Conservation (phyloP, 1,140 invertebrate genomes). For the Heliconius himera region DNA sequence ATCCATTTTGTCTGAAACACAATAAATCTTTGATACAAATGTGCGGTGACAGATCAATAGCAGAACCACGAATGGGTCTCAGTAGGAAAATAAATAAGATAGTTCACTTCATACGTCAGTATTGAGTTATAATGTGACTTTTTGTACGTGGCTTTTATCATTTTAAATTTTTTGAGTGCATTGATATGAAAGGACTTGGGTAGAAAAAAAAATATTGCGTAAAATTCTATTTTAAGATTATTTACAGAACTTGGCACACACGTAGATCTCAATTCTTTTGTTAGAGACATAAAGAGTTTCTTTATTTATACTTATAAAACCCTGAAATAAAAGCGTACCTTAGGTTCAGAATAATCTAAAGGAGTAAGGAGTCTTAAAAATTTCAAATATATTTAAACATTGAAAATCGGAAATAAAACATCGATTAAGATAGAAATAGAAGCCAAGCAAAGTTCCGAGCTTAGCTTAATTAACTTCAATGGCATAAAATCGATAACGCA, state of each 20-base stretch:
- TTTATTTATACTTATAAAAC: too few relatives aligned
- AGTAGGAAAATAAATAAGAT: conserved; percentile 54
- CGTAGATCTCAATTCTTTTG: too few relatives aligned
- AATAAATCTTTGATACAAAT: conserved; percentile 53
- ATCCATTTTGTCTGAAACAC: conserved; percentile 47
- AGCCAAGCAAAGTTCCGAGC: conserved; percentile 45
- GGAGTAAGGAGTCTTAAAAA: neutral
- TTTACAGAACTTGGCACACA: too few relatives aligned
- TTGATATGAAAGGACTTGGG: neutral
- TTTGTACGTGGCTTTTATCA: neutral
- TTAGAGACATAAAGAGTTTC: too few relatives aligned
- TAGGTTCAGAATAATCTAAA: neutral
- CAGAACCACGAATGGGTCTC: conserved; percentile 47
- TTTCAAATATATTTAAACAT: conserved; percentile 40
- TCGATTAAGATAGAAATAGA: conserved; percentile 51
- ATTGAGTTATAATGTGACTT: conserved; percentile 35
- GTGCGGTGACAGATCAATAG: conserved; percentile 54
- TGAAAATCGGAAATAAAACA: conserved; percentile 48
- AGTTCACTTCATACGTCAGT: conserved; percentile 40
- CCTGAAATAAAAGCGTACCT: too few relatives aligned
- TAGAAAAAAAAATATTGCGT: too few relatives aligned
- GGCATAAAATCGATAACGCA: conserved; percentile 54
- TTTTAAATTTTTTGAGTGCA: neutral
- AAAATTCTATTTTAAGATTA: too few relatives aligned
- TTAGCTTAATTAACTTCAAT: conserved; percentile 57